Evolutionary conservation across 2,113 vertebrate species (phyloP).

Genomic region (Mobula birostris): DNA sequence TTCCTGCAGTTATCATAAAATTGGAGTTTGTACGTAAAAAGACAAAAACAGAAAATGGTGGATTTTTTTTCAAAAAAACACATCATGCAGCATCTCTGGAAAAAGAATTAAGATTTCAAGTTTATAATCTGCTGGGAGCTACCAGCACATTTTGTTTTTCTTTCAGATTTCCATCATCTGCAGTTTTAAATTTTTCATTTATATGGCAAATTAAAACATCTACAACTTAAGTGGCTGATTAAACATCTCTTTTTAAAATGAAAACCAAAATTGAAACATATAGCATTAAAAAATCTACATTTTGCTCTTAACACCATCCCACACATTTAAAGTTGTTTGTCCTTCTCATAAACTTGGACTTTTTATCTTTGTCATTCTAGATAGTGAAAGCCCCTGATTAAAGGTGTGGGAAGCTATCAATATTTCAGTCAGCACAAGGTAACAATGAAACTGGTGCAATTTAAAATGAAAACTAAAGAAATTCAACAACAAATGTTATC

Average conservation of each 20-base stretch:
- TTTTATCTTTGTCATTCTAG: conserved; percentile 18
- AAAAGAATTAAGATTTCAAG: too few species aligned
- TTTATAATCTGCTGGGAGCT: too few species aligned
- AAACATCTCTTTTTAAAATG: neutral
- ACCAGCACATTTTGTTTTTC: too few species aligned
- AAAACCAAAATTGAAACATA: neutral
- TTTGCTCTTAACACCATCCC: neutral
- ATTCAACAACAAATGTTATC: neutral
- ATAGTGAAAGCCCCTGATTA: neutral
- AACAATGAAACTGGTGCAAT: neutral
- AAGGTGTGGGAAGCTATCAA: neutral
- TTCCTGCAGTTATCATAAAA: neutral
- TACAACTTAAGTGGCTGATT: neutral
- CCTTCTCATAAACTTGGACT: conserved; percentile 20
- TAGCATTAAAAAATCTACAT: neutral
- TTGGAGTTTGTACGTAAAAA: neutral
- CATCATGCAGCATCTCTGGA: too few species aligned
- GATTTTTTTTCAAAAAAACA: too few species aligned
- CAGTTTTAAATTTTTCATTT: too few species aligned
- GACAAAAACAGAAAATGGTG: neutral
- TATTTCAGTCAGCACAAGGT: neutral
- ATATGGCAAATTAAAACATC: too few species aligned
- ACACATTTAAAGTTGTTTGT: neutral
- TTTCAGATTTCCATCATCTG: too few species aligned
- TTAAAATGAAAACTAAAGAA: conserved; percentile 7